A percentile compares a stretch with the other conserved stretches of the same genome.
phyloP scores from a whole-genome alignment of 2,113 vertebrate species.

The Bujurquina vittata region DNA sequence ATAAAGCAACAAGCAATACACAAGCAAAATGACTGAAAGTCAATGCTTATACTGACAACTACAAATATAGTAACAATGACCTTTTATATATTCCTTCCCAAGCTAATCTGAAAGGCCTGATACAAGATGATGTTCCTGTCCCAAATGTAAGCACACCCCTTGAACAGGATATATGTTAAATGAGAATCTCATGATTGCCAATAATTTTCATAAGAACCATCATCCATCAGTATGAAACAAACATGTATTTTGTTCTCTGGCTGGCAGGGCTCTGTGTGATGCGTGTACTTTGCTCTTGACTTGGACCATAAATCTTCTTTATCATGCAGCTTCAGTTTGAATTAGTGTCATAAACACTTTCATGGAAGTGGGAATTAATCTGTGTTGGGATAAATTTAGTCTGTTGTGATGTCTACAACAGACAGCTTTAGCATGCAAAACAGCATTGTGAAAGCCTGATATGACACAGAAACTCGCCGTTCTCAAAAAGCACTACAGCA shows the following conservation, averaged over 20 bases:
- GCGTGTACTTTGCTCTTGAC: conserved; percentile 3
- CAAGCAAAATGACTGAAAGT: neutral
- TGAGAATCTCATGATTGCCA: neutral
- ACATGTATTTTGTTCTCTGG: neutral
- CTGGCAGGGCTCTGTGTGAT: neutral
- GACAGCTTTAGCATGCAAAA: neutral
- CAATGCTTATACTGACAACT: neutral
- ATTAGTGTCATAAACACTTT: neutral
- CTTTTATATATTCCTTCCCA: neutral
- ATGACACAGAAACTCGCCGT: neutral
- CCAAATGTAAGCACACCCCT: neutral
- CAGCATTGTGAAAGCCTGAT: neutral
- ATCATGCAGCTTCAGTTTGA: conserved; percentile 1
- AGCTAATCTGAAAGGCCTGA: neutral
- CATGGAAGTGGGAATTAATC: neutral
- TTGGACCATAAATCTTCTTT: neutral
- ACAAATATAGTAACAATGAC: neutral
- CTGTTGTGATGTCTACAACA: neutral
- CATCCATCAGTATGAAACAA: conserved; percentile 6
- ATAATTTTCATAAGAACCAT: neutral
- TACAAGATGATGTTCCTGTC: neutral
- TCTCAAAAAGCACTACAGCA: neutral
- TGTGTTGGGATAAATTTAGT: neutral
- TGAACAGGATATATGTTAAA: neutral
- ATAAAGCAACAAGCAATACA: neutral